Base-by-base conservation (phyloP, 2,888 invertebrate genomes). In the Epirrita christyi region DNA sequence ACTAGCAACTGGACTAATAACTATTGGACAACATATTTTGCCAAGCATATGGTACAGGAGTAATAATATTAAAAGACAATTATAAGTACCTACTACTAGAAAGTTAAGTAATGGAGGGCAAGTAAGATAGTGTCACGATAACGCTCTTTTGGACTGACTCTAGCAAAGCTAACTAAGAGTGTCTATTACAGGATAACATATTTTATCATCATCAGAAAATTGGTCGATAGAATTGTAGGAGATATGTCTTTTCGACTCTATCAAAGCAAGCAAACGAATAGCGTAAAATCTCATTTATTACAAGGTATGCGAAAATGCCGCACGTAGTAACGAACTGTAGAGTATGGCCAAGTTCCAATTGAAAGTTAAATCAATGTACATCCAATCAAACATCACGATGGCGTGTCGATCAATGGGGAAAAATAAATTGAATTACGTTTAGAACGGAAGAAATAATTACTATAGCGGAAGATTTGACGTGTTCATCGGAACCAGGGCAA, bases 401-500 rank as follows among this genome's bases (percentile, higher is more conserved):
- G 13, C 36, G 27, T 4, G 41, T 29, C 11, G 49, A 11, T 13
- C 14, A 45, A 36, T 38, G 32, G 11, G 21, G 21, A 42, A 50
- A 59, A 59, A 32, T 47, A 32, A 51, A 55, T 55, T 44, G 55
- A 47, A 51, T 55, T 51, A 43, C 27, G 41, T 50, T 29, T 47
- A 47, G 32, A 51, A 55, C 55, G 49, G 41, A 49, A 15, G 47
- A 55, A 48, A 29, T 13, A 36, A 59, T 48, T 41, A 45, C 43
- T 61, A 55, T 56, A 55, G 57, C 63, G 65, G 65, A 67, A 67
- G 67, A 63, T 40, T 41, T 47, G 55, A 54, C 59, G 62, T 57
- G 62, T 57, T 32, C 28, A 59, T 50, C 53, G 55, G 58, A 65
- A 61, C 61, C 65, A 56, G 67, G 64, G 54, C 64, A 50, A 37